phyloP scores from a whole-genome alignment of 2,797 vertebrate genomes.

The Tokudaia muenninki region DNA sequence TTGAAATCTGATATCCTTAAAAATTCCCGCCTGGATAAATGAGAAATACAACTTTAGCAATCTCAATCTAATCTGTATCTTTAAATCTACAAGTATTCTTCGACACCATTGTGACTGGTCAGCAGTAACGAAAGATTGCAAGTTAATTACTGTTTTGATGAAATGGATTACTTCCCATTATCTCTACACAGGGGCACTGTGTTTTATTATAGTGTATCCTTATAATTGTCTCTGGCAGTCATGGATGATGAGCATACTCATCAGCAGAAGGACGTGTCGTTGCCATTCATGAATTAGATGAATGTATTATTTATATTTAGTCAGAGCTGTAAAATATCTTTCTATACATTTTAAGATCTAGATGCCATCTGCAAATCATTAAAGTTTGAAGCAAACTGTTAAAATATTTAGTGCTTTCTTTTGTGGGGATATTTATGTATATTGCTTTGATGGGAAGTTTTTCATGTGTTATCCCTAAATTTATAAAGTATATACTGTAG shows the following conservation, averaged over 20 bases:
- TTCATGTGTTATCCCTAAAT: slow-evolving; percentile 42
- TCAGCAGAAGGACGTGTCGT: slow-evolving; percentile 60
- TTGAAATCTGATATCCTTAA: slow-evolving; percentile 25
- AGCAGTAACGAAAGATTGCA: neutral
- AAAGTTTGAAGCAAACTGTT: slow-evolving; percentile 63
- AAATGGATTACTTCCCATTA: neutral
- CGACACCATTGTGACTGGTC: neutral
- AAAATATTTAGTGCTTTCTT: slow-evolving; percentile 55
- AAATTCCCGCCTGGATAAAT: neutral
- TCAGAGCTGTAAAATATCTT: neutral
- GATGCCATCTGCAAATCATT: slow-evolving; percentile 45
- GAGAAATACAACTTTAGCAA: slow-evolving; percentile 6
- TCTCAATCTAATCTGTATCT: neutral
- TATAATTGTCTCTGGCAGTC: slow-evolving; percentile 58
- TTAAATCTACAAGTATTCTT: neutral
- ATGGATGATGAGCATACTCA: slow-evolving; percentile 4
- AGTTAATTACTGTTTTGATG: slow-evolving; percentile 24
- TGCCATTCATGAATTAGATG: slow-evolving; percentile 28
- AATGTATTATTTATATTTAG: slow-evolving; percentile 69
- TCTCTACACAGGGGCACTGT: neutral
- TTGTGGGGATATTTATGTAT: slow-evolving; percentile 5
- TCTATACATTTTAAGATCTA: slow-evolving; percentile 63
- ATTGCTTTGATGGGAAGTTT: neutral
- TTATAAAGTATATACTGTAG: neutral
- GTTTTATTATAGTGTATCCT: neutral